These are phyloP conservation scores for Heteromyza rotundicornis DNA, from an alignment of 2,888 invertebrate genomes.

Conservation along the genomic window DNA sequence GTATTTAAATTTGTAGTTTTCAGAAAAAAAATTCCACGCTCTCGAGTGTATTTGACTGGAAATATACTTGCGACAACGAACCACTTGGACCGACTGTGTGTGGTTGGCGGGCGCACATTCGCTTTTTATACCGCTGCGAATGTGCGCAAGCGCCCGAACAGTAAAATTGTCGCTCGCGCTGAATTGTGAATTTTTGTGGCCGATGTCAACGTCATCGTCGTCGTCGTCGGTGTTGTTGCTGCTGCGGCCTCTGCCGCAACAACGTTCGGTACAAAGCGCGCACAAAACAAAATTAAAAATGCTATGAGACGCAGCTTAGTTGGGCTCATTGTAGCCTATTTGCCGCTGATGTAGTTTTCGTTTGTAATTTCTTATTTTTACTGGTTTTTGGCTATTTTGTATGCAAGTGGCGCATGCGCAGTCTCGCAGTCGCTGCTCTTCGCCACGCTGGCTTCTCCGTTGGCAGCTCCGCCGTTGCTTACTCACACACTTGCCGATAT, in stretches of 20 bases:
- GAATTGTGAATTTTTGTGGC: conserved; percentile 30
- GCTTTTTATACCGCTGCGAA: conserved; percentile 63
- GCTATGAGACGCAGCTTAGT: no score
- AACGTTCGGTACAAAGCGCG: not conserved
- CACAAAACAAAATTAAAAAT: no score
- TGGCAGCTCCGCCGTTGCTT: not conserved
- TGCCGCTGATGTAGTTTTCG: conserved; percentile 14
- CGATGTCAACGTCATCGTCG: not conserved
- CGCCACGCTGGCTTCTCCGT: not conserved
- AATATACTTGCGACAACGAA: conserved; percentile 49
- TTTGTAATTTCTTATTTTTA: no score
- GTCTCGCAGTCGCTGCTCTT: conserved; percentile 16
- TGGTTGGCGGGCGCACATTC: conserved; percentile 62
- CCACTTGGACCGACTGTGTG: conserved; percentile 63
- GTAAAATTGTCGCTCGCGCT: conserved; percentile 37
- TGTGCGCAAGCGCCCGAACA: conserved; percentile 51
- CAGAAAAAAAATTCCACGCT: not conserved
- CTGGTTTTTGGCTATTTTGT: conserved; percentile 21
- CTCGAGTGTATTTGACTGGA: not conserved
- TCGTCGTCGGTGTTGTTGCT: conserved; percentile 18
- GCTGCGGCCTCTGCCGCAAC: not conserved
- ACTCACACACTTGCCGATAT: conserved; percentile 10
- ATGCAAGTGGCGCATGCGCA: conserved; percentile 39
- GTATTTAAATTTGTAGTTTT: conserved; percentile 25
- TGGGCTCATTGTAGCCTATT: conserved; percentile 12